A percentile compares a stretch with the other conserved stretches of the same genome.
Evolutionary conservation across 1,140 invertebrate genomes (phyloP).

Genomic region (Pseudomyrmex gracilis): DNA sequence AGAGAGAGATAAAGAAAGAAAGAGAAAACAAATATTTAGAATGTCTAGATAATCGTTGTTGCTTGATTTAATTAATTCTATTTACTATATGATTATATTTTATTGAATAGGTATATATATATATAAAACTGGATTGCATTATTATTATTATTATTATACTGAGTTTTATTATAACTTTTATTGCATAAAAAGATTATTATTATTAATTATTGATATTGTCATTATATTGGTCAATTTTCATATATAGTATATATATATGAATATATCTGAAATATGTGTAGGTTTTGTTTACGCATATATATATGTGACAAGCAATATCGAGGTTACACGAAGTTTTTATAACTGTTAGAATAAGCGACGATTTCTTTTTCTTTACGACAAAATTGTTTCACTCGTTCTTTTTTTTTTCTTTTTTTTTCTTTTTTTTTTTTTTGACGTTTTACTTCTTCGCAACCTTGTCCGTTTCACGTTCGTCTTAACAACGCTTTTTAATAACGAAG

Average conservation of each 20-base stretch:
- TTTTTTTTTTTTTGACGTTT: too few species aligned
- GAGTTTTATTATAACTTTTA: slow-evolving; percentile 67
- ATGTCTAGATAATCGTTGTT: slow-evolving; percentile 81
- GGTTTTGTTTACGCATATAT: slow-evolving; percentile 40
- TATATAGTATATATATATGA: slow-evolving; percentile 66
- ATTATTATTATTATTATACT: slow-evolving; percentile 78
- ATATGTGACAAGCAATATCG: not conserved
- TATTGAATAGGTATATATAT: slow-evolving; percentile 84
- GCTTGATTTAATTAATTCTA: slow-evolving; percentile 85
- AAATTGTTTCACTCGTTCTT: slow-evolving; percentile 44
- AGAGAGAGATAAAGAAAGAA: not conserved
- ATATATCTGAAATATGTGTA: slow-evolving; percentile 46
- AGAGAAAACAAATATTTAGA: slow-evolving; percentile 58
- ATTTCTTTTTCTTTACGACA: slow-evolving; percentile 19
- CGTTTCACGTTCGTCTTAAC: not conserved
- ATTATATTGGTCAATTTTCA: slow-evolving; percentile 51
- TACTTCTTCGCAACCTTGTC: not conserved
- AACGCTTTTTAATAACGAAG: too few species aligned
- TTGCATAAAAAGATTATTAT: slow-evolving; percentile 64
- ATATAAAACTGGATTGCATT: slow-evolving; percentile 54
- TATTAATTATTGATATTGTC: slow-evolving; percentile 43
- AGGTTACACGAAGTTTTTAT: not conserved
- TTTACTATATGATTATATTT: slow-evolving; percentile 85
- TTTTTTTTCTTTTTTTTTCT: slow-evolving; percentile 14
- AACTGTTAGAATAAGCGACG: not conserved